Conservation (phyloP, 2,888 invertebrate species). For the Incurvaria masculella region DNA sequence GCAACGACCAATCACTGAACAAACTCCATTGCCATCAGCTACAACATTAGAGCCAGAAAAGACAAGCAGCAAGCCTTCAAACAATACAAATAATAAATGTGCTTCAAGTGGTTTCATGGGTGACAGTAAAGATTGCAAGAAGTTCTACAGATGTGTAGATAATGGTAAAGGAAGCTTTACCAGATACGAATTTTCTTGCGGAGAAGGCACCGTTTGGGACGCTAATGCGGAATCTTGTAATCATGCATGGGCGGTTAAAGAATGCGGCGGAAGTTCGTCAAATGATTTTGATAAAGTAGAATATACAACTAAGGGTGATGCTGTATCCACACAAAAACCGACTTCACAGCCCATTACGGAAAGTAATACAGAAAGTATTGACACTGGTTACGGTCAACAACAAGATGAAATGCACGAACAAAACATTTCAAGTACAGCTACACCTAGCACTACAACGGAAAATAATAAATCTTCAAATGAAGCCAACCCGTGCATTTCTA, state of each 20-base stretch:
- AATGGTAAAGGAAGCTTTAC: constrained; percentile 38
- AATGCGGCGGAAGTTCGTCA: constrained; percentile 22
- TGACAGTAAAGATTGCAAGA: constrained; percentile 57
- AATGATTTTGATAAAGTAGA: not conserved
- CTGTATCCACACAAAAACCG: not conserved
- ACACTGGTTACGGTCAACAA: constrained; percentile 23
- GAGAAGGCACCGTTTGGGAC: constrained; percentile 62
- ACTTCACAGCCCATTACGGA: not conserved
- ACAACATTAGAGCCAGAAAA: not conserved
- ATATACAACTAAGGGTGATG: constrained; percentile 7
- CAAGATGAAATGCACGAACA: constrained; percentile 12
- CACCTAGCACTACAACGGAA: constrained; percentile 7
- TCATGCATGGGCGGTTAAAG: constrained; percentile 49
- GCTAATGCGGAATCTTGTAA: constrained; percentile 54
- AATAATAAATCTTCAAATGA: constrained; percentile 4
- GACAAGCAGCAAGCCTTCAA: not conserved
- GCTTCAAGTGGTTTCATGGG: constrained; percentile 59
- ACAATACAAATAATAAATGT: constrained; percentile 24
- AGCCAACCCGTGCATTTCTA: constrained; percentile 38
- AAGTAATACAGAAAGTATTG: constrained; percentile 16
- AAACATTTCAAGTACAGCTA: constrained; percentile 12
- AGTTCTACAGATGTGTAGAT: constrained; percentile 65
- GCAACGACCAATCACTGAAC: constrained; percentile 9
- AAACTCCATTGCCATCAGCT: constrained; percentile 1
- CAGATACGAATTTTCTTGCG: constrained; percentile 55